Base-by-base conservation (phyloP, 2,888 invertebrate species). In the Cosmia trapezina region DNA sequence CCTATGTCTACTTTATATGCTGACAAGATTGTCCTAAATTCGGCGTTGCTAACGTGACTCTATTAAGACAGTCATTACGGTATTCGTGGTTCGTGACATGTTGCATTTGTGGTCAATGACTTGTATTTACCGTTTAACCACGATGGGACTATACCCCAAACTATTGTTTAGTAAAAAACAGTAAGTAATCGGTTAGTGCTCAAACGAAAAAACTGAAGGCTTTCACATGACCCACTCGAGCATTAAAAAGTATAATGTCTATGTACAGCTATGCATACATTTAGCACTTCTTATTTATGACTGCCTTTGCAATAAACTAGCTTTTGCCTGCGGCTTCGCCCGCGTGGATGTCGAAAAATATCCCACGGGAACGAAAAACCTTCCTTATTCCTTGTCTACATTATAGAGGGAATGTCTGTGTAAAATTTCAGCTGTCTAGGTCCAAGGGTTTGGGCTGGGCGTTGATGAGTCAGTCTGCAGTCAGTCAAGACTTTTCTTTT, bases 81-180 rank as follows among this genome's bases (percentile, higher is more conserved):
- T 93, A 91, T 92, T 90, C 86, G 89, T 89, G 80, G 88, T 88
- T 90, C 90, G 92, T 91, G 91, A 91, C 89, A 91, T 90, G 89
- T 89, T 89, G 84, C 87, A 88, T 68, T 84, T 78, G 81, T 94
- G 94, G 94, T 93, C 94, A 92, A 89, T 93, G 94, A 93, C 94
- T 93, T 89, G 75, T 82, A 83, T 92, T 88, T 94, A 93, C 94
- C 93, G 94, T 93, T 94, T 85, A 81, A 76, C 87, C 78, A 80
- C 86, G 84, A 88, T 85, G 82, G 77, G 81, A 49, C 70, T 78
- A 77, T 79, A 72, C 74, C 80, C 84, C 75, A 84, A 82, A 83
- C 86, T 81, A 88, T 91, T 89, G 89, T 90, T 89, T 87, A 86
- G 86, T 76, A 83, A 81, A 78, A 75, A 79, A 57, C 69, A 81